Evolutionary conservation across 2,113 vertebrate species (phyloP).

Genomic region (Triplophysa rosa): DNA sequence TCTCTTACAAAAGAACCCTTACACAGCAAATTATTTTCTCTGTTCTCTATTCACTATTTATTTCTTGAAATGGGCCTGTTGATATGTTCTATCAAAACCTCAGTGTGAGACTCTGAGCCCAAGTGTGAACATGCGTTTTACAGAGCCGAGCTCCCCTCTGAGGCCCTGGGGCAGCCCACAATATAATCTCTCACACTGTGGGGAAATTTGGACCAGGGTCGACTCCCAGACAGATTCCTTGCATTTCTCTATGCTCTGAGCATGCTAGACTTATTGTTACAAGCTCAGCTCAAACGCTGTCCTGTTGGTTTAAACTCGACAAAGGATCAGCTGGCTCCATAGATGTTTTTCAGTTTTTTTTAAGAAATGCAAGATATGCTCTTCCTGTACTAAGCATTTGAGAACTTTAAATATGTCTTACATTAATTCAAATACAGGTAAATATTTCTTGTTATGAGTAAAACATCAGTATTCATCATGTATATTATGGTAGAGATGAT

Average conservation of each 20-base stretch:
- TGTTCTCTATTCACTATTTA: not conserved
- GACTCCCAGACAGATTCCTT: slow-evolving; percentile 52
- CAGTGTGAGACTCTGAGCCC: slow-evolving; percentile 16
- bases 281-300: slow-evolving; percentile 45
- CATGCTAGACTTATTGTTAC: slow-evolving; percentile 42
- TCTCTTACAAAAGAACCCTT: not conserved
- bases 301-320: slow-evolving; percentile 49
- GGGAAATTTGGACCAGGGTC: slow-evolving; percentile 20
- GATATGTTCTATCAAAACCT: not conserved
- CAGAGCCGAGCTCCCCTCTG: not conserved
- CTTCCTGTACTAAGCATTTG: not conserved
- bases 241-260: slow-evolving; percentile 24
- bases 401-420: not conserved
- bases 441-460: not conserved
- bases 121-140: not conserved
- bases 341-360: slow-evolving; percentile 29
- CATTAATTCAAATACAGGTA: not conserved
- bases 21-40: slow-evolving; percentile 19
- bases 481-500: not conserved
- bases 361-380: not conserved
- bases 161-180: slow-evolving; percentile 7
- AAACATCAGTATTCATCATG: not conserved
- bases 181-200: slow-evolving; percentile 36
- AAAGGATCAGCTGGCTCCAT: slow-evolving; percentile 53
- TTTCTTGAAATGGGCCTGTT: not conserved